phyloP scores from a whole-genome alignment of 2,797 vertebrate genomes.

The Okamejei kenojei region DNA sequence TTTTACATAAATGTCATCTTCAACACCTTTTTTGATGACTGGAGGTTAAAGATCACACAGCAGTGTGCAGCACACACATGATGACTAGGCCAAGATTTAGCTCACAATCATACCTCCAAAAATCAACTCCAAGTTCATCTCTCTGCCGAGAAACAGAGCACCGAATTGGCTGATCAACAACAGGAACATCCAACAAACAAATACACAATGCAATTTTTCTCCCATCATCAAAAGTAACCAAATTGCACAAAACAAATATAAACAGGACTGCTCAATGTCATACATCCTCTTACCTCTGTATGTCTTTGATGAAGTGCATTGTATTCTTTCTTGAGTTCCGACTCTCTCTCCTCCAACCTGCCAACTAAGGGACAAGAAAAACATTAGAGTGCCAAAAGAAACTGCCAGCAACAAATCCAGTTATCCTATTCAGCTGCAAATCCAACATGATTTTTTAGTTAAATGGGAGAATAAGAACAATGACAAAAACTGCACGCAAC shows the following conservation, averaged over 20 bases:
- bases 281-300: conserved; percentile 72
- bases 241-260: not conserved
- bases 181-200: not conserved
- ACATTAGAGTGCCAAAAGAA: not conserved
- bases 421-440: not conserved
- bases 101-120: not conserved
- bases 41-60: not conserved
- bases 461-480: not conserved
- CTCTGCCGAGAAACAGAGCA: not conserved
- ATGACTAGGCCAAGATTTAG: not conserved
- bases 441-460: not conserved
- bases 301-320: conserved; percentile 88
- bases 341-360: conserved; percentile 89
- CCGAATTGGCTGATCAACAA: not conserved
- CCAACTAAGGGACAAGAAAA: conserved; percentile 67
- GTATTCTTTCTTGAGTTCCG: conserved; percentile 91
- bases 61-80: not conserved
- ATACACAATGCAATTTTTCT: not conserved
- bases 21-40: not conserved
- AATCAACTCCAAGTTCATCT: not conserved
- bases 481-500: not conserved
- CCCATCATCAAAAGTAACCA: not conserved
- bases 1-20: too few relatives aligned
- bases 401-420: not conserved
- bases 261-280: not conserved